Conservation (phyloP, 2,888 invertebrate genomes). For the Electrophaes corylata region DNA sequence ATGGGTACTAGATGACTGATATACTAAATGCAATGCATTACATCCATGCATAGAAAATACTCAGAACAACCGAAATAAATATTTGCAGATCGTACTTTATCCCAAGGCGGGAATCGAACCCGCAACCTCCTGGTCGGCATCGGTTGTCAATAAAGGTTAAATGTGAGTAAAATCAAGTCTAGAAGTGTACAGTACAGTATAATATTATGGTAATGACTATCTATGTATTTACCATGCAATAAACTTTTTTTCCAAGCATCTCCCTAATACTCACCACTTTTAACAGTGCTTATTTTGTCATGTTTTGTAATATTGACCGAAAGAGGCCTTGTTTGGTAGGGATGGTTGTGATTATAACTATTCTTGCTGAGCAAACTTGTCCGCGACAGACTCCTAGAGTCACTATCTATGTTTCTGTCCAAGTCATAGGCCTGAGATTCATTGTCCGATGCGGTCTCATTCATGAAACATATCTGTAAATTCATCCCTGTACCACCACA, state of each 20-base stretch:
- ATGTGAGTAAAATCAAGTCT: too few species aligned
- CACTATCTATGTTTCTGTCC: conserved; percentile 79
- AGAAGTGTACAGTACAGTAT: too few species aligned
- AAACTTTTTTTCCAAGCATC: conserved; percentile 37
- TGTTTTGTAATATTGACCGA: conserved; percentile 77
- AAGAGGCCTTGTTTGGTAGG: conserved; percentile 77
- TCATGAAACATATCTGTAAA: conserved; percentile 98
- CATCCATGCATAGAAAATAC: too few species aligned
- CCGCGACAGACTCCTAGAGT: conserved; percentile 69
- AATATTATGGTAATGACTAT: background rate
- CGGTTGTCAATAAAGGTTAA: too few species aligned
- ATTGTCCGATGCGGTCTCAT: conserved; percentile 94
- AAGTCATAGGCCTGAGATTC: conserved; percentile 91
- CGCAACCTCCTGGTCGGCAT: too few species aligned
- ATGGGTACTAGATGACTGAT: too few species aligned
- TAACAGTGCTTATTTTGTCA: conserved; percentile 72
- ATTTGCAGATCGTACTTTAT: too few species aligned
- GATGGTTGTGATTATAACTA: conserved; percentile 76
- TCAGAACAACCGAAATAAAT: too few species aligned
- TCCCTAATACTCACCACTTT: conserved; percentile 68
- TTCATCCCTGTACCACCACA: conserved; percentile 89
- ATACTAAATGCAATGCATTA: too few species aligned
- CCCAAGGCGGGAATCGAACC: too few species aligned
- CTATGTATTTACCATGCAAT: background rate
- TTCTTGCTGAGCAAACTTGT: conserved; percentile 75